Evolutionary conservation across 2,797 vertebrate species (phyloP), one percentile per base, ranked within the genome.

Genomic region (Danionella dracula): DNA sequence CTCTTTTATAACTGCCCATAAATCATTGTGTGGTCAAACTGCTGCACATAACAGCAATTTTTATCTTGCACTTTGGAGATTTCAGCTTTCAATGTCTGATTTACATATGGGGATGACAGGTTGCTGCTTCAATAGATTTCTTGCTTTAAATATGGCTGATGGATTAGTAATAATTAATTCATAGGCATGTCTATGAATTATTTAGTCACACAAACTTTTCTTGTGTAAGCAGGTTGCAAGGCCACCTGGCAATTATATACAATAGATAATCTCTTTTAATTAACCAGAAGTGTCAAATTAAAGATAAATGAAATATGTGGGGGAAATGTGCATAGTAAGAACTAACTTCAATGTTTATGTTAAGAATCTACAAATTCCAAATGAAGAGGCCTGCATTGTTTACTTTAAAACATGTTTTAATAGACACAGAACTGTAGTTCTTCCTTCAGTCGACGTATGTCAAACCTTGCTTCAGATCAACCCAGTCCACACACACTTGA

Each of bases 101-200:
- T 87, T 85, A 84, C 81, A 87, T 85, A 87, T 84, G 78, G 84
- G 81, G 78, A 68, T 78, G 79, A 82, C 79, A 80, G 84, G 83
- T 84, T 84, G 82, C 82, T 84, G 83, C 83, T 83, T 75, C 79
- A 84, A 87, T 90, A 86, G 86, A 89, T 90, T 90, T 27, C 6
- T 27, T 89, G 87, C 78, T 81, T 90, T 88, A 87, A 86, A 88
- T 85, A 85, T 82, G 83, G 84, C 86, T 83, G 82, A 83, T 83
- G 82, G 84, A 85, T 81, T 86, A 86, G 90, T 87, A 90, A 90
- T 90, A 90, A 90, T 90, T 88, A 83, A 90, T 90, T 84, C 83
- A 89, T 90, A 90, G 90, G 90, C 87, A 90, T 84, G 84, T 82
- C 74, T 77, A 87, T 90, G 82, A 87, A 90, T 90, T 77, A 90